phyloP scores from a whole-genome alignment of 2,888 invertebrate species.

The Campoletis raptor region DNA sequence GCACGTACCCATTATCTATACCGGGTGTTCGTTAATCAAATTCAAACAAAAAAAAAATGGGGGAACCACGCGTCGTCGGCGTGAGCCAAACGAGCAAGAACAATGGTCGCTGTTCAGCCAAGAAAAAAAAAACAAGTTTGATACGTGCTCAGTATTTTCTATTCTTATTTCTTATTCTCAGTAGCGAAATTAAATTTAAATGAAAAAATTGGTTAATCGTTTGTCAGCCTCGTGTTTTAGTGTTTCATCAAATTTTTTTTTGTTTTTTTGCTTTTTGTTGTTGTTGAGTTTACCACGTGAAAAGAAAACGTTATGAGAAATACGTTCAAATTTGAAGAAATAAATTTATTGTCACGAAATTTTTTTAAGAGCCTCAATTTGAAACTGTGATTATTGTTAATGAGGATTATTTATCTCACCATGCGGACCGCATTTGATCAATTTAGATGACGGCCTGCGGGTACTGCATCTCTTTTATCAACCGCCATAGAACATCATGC shows the following conservation, averaged over 20 bases:
- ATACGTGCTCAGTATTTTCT: constrained; percentile 1
- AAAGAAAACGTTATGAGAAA: neutral
- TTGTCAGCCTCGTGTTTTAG: neutral
- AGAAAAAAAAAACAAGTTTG: neutral
- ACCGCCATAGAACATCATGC: neutral
- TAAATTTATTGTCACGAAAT: neutral
- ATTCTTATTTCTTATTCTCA: neutral
- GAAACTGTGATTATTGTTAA: constrained; percentile 10
- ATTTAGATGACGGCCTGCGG: constrained; percentile 6
- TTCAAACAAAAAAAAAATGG: constrained; percentile 17
- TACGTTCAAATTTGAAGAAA: neutral
- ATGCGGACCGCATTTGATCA: constrained; percentile 15
- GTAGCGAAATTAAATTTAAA: neutral
- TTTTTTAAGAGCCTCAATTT: neutral
- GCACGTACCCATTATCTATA: constrained; percentile 60
- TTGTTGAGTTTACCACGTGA: neutral
- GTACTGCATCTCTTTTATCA: constrained; percentile 12
- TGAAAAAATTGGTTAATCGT: neutral
- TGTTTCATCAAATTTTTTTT: neutral
- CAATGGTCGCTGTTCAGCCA: neutral
- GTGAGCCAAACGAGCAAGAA: constrained; percentile 18
- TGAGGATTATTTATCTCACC: constrained; percentile 12
- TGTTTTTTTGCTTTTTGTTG: neutral
- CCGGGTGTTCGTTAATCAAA: constrained; percentile 58
- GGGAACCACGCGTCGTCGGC: neutral